Conservation (phyloP, 2,113 vertebrate genomes). For the Sceloporus undulatus region DNA sequence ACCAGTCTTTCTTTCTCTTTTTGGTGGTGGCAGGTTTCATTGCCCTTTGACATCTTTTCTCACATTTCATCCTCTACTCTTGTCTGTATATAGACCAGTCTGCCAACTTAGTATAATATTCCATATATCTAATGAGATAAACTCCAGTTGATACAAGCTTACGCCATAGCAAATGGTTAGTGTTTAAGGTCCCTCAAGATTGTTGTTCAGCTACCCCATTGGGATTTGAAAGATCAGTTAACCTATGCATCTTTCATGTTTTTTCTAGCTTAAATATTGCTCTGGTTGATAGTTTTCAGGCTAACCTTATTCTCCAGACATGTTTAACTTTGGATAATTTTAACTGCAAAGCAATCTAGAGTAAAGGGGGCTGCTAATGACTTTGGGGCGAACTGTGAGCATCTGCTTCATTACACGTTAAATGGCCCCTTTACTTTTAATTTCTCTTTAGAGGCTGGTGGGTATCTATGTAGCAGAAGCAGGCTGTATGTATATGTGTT, state of each 20-base stretch:
- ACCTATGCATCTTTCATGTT: not conserved
- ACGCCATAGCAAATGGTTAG: no score
- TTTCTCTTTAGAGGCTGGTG: slow-evolving; percentile 63
- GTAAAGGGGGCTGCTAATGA: slow-evolving; percentile 64
- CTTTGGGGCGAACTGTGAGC: slow-evolving; percentile 50
- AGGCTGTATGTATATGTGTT: not conserved
- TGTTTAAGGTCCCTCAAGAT: no score
- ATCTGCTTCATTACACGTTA: slow-evolving; percentile 52
- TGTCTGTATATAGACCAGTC: no score
- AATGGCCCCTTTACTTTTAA: slow-evolving; percentile 55
- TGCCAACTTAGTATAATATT: no score
- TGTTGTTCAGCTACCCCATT: not conserved
- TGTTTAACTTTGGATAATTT: slow-evolving; percentile 56
- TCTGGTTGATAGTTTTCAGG: not conserved
- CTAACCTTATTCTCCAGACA: slow-evolving; percentile 47
- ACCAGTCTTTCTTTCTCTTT: no score
- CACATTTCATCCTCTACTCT: no score
- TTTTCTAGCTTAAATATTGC: not conserved
- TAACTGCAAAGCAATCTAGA: slow-evolving; percentile 65
- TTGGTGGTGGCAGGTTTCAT: no score
- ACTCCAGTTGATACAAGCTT: no score
- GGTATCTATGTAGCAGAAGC: slow-evolving; percentile 34
- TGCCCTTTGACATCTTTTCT: no score
- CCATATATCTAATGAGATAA: no score
- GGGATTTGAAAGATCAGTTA: not conserved